These are phyloP conservation scores for Hydropsyche tenuis DNA, from an alignment of 1,140 invertebrate genomes.

Conservation along the genomic window DNA sequence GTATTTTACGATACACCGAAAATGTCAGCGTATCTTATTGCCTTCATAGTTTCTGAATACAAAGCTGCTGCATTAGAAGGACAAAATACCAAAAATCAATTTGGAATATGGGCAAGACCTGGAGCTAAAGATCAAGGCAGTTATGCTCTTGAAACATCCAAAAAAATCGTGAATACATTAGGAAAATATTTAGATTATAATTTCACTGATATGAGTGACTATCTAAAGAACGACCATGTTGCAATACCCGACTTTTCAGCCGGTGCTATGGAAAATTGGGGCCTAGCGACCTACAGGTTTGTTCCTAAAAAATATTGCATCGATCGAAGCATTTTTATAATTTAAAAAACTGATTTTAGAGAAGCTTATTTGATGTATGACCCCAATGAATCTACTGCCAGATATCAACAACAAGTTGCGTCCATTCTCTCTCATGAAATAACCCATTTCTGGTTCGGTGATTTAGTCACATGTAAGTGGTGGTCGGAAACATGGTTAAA, in stretches of 20 bases:
- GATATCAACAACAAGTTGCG: conserved; percentile 62
- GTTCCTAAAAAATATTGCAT: not conserved
- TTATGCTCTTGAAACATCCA: not conserved
- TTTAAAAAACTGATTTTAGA: conserved; percentile 53
- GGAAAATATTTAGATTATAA: conserved; percentile 54
- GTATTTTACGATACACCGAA: conserved; percentile 71
- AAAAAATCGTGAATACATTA: not conserved
- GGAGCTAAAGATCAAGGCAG: not conserved
- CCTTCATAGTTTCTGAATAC: conserved; percentile 72
- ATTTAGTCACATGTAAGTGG: conserved; percentile 71
- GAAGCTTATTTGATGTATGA: conserved; percentile 68
- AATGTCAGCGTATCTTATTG: conserved; percentile 87
- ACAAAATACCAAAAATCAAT: not conserved
- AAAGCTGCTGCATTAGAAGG: conserved; percentile 50
- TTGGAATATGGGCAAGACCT: conserved; percentile 45
- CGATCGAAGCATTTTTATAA: not conserved
- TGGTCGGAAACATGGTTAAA: conserved; percentile 75
- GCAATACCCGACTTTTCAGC: conserved; percentile 90
- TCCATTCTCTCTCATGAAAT: conserved; percentile 64
- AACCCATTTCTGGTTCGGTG: conserved; percentile 63
- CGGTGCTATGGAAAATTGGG: conserved; percentile 96
- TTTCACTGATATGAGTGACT: conserved; percentile 3
- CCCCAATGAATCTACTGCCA: conserved; percentile 56
- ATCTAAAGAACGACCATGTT: conserved; percentile 83
- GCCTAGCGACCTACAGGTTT: conserved; percentile 82